These are phyloP conservation scores for Drosophila sordidapex DNA, from an alignment of 2,888 invertebrate genomes.

Conservation along the genomic window DNA sequence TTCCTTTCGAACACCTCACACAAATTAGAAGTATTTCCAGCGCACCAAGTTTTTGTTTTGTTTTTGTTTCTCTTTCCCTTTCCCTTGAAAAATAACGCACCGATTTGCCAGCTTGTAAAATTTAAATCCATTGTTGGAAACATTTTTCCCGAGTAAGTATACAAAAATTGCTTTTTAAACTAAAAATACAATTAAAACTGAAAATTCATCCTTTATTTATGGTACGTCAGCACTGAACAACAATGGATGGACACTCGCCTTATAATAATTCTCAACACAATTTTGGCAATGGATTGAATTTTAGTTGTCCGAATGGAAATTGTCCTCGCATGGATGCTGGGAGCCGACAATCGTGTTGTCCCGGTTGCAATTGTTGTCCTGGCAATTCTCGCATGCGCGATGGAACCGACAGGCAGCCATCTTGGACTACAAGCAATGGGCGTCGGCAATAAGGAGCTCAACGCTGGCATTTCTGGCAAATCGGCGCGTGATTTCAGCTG, in stretches of 20 bases:
- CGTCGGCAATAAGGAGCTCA: slow-evolving; percentile 42
- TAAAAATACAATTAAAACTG: too few species aligned
- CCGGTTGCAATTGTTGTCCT: slow-evolving; percentile 53
- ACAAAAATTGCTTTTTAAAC: not conserved
- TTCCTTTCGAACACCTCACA: slow-evolving; percentile 35
- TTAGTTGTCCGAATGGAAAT: slow-evolving; percentile 49
- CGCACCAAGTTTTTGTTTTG: slow-evolving; percentile 2
- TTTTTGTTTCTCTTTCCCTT: slow-evolving; percentile 4
- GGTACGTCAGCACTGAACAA: not conserved
- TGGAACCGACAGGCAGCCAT: not conserved
- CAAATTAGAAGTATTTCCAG: slow-evolving; percentile 35
- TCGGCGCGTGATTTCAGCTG: slow-evolving; percentile 37
- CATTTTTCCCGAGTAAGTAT: slow-evolving; percentile 24
- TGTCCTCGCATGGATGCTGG: slow-evolving; percentile 31
- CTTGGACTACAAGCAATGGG: slow-evolving; percentile 38
- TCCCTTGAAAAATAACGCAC: slow-evolving; percentile 26
- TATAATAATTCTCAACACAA: not conserved
- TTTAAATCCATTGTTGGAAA: not conserved
- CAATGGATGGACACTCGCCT: slow-evolving; percentile 42
- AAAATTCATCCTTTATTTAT: not conserved
- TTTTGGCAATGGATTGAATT: not conserved
- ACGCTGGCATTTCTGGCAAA: slow-evolving; percentile 37
- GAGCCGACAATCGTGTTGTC: slow-evolving; percentile 25
- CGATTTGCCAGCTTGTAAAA: slow-evolving; percentile 26
- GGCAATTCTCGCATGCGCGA: slow-evolving; percentile 37